Evolutionary conservation across 2,888 invertebrate species (phyloP).

Genomic region (Resseliella maxima): DNA sequence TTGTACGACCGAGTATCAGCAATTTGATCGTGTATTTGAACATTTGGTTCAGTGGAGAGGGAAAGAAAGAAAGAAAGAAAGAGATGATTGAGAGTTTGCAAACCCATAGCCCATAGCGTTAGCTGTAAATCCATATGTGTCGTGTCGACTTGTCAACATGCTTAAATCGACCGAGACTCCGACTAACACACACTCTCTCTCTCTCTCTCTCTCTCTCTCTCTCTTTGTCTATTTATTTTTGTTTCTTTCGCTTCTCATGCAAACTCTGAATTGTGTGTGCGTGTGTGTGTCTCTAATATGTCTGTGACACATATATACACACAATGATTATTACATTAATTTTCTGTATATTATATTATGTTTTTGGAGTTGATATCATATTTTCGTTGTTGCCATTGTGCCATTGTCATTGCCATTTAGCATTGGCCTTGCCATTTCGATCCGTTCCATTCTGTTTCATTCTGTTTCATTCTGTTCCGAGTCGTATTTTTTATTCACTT

Average conservation of each 20-base stretch:
- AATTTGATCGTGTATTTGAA: background rate
- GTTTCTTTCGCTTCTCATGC: background rate
- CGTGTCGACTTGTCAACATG: constrained; percentile 23
- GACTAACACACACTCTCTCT: no score
- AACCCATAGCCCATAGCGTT: background rate
- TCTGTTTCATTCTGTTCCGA: no score
- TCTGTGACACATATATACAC: background rate
- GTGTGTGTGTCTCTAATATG: constrained; percentile 7
- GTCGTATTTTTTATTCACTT: no score
- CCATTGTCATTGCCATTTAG: background rate
- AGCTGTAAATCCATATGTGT: constrained; percentile 14
- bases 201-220: no score
- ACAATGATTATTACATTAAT: constrained; percentile 31
- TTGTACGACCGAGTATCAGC: background rate
- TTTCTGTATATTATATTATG: constrained; percentile 20
- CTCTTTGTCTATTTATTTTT: background rate
- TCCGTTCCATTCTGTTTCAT: background rate
- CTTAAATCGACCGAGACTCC: no score
- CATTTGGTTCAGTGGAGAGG: background rate
- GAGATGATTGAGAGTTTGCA: background rate
- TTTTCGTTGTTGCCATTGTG: background rate
- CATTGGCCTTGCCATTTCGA: background rate
- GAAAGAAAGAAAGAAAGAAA: background rate
- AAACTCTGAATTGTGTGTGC: no score
- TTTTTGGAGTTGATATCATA: background rate